phyloP scores from a whole-genome alignment of 2,797 vertebrate genomes.

The Pristis pectinata region DNA sequence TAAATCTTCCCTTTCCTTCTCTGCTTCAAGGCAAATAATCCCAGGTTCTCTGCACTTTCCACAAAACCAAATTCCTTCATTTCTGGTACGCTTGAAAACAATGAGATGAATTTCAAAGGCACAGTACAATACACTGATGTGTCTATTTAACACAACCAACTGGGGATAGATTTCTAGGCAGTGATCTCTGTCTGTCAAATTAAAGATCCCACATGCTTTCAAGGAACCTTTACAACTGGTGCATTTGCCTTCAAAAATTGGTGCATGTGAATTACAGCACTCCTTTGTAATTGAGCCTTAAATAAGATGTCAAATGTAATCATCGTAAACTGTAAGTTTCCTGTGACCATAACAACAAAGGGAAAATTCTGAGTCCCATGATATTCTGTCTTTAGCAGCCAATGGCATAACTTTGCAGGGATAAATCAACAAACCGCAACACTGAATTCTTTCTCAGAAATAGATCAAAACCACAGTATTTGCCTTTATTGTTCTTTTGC shows the following conservation, averaged over 20 bases:
- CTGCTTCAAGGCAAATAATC: not conserved
- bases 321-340: not conserved
- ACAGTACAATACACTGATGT: no score
- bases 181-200: not conserved
- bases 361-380: not conserved
- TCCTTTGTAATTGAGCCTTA: not conserved
- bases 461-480: not conserved
- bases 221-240: not conserved
- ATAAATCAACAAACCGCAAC: not conserved
- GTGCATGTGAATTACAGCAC: not conserved
- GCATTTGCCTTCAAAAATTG: not conserved
- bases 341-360: not conserved
- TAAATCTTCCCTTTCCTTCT: not conserved
- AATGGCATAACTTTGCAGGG: not conserved
- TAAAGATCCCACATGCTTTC: not conserved
- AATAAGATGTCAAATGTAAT: not conserved
- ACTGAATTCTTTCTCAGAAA: not conserved
- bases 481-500: not conserved
- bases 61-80: not conserved
- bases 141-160: no score
- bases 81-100: not conserved
- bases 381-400: not conserved
- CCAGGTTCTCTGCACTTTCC: not conserved
- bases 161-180: no score
- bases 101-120: no score